Evolutionary conservation across 2,888 invertebrate genomes (phyloP).

Genomic region (Leucophenga montana): DNA sequence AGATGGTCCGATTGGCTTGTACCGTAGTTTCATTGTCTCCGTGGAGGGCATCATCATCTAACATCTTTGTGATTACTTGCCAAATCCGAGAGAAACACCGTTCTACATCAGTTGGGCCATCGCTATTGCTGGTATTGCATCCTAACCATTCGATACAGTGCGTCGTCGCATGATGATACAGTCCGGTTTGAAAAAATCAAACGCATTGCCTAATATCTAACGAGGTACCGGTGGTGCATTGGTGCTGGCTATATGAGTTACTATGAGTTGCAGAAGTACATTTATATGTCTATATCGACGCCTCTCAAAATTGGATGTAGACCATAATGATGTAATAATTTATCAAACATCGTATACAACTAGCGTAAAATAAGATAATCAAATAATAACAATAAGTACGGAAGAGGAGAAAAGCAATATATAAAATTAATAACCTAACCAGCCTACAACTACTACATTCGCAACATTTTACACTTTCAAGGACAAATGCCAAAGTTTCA

Average conservation of each 20-base stretch:
- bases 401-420: too few species aligned
- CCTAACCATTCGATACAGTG: slow-evolving; percentile 97
- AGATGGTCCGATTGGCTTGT: slow-evolving; percentile 89
- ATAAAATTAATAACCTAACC: too few species aligned
- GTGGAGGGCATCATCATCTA: slow-evolving; percentile 98
- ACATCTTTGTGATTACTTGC: slow-evolving; percentile 93
- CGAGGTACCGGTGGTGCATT: slow-evolving; percentile 86
- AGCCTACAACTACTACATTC: too few species aligned
- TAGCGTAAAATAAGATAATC: too few species aligned
- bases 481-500: too few species aligned
- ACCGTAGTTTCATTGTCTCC: slow-evolving; percentile 95
- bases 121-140: slow-evolving; percentile 93
- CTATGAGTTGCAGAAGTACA: slow-evolving; percentile 87
- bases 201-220: slow-evolving; percentile 89
- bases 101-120: slow-evolving; percentile 95
- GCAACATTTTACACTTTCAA: too few species aligned
- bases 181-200: slow-evolving; percentile 87
- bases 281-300: slow-evolving; percentile 58
- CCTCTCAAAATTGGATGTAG: slow-evolving; percentile 50
- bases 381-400: too few species aligned
- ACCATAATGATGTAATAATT: slow-evolving; percentile 15
- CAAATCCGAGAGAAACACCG: slow-evolving; percentile 94
- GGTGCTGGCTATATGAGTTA: slow-evolving; percentile 89
- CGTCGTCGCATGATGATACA: slow-evolving; percentile 99
- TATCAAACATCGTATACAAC: too few species aligned